phyloP scores from a whole-genome alignment of 2,888 invertebrate species.

The Mechanitis mazaeus region DNA sequence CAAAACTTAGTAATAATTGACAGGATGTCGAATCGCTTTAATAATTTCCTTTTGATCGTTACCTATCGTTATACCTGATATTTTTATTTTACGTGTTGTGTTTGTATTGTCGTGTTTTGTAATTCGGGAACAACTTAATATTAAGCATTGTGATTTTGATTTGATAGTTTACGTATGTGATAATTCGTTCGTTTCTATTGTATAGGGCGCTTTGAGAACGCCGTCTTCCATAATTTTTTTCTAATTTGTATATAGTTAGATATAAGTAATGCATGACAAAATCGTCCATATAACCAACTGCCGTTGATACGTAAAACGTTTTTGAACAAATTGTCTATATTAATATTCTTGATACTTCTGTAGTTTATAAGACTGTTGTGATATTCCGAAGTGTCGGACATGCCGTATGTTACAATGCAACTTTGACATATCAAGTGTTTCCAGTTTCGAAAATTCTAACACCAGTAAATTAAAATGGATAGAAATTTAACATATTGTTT shows the following conservation, averaged over 20 bases:
- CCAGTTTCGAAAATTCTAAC: background rate
- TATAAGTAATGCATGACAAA: conserved; percentile 65
- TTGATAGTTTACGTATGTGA: conserved; percentile 70
- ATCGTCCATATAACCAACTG: conserved; percentile 48
- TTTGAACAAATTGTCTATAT: conserved; percentile 51
- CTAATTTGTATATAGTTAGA: conserved; percentile 54
- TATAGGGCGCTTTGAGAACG: conserved; percentile 56
- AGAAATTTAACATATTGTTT: background rate
- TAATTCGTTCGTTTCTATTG: conserved; percentile 56
- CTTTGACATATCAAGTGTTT: conserved; percentile 29
- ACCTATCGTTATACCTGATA: conserved; percentile 72
- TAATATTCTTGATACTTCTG: conserved; percentile 32
- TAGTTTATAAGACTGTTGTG: conserved; percentile 55
- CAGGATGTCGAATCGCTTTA: conserved; percentile 64
- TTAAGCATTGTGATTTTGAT: conserved; percentile 72
- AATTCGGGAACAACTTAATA: conserved; percentile 73
- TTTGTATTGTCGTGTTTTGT: conserved; percentile 56
- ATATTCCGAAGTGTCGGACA: conserved; percentile 49
- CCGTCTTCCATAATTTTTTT: conserved; percentile 60
- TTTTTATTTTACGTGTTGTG: conserved; percentile 57
- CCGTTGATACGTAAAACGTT: conserved; percentile 48
- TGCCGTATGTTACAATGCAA: conserved; percentile 50
- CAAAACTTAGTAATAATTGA: conserved; percentile 60
- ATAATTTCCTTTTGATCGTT: conserved; percentile 64
- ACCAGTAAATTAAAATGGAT: background rate